Percentiles rank a stretch among this genome's conserved stretches.
Conservation (phyloP, 2,113 vertebrate genomes). For the Alaudala cheleensis region DNA sequence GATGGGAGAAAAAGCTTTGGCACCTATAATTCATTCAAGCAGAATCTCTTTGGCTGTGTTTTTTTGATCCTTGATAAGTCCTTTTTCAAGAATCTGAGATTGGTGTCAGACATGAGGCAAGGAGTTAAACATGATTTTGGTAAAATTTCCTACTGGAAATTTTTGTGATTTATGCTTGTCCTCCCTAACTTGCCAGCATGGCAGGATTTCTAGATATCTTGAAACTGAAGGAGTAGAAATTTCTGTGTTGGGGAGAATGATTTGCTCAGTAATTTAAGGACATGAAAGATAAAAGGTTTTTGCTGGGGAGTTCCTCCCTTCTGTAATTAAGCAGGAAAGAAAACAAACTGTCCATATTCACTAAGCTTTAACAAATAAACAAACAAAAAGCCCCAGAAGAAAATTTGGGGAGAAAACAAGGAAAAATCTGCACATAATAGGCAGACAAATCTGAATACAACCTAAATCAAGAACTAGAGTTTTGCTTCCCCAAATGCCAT, state of each 20-base stretch:
- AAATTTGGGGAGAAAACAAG: not conserved
- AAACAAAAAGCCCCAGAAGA: not conserved
- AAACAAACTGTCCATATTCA: not conserved
- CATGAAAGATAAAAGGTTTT: not conserved
- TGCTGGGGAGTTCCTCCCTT: not conserved
- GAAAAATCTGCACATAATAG: not conserved
- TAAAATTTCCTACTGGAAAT: not conserved
- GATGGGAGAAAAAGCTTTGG: not conserved
- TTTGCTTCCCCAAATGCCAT: not conserved
- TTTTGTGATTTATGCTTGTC: not conserved
- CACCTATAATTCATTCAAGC: not conserved
- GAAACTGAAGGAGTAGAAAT: not conserved
- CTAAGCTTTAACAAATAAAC: not conserved
- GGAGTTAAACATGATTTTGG: not conserved
- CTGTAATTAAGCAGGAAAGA: not conserved
- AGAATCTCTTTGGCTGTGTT: not conserved
- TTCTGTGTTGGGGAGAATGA: not conserved
- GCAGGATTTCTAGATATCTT: not conserved
- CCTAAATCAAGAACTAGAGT: not conserved
- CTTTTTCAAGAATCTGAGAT: not conserved
- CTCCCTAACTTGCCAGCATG: not conserved
- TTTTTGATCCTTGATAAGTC: not conserved
- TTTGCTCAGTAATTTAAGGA: not conserved
- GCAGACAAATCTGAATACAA: not conserved
- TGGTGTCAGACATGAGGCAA: not conserved